Conservation (phyloP, 23 tunicate genomes). For the Oikopleura dioica region DNA sequence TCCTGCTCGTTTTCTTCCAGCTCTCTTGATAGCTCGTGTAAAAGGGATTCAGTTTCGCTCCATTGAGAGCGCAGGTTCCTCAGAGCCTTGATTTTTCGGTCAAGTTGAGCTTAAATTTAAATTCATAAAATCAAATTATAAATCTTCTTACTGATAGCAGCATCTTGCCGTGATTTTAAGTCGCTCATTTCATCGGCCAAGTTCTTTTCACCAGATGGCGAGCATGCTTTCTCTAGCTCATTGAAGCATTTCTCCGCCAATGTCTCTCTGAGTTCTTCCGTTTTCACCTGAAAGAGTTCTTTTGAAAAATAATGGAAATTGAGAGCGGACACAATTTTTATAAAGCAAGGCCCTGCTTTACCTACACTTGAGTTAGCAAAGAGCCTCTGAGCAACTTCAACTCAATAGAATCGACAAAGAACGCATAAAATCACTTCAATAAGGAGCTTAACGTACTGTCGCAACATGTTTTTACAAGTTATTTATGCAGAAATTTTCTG, state of each 20-base stretch:
- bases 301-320: neutral
- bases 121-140: no score
- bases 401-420: no score
- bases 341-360: no score
- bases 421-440: no score
- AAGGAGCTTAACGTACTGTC: no score
- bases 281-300: neutral
- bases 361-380: no score
- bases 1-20: neutral
- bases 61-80: neutral
- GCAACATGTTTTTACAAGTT: no score
- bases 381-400: no score
- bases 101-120: no score
- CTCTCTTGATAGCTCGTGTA: neutral
- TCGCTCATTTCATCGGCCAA: slow-evolving; percentile 3
- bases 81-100: neutral
- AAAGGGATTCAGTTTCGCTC: neutral
- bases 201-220: neutral
- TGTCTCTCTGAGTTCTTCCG: neutral
- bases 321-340: neutral
- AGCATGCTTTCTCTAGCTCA: neutral
- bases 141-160: neutral
- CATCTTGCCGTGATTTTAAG: neutral
- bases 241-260: neutral
- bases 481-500: no score